These are phyloP conservation scores for Spongilla lacustris DNA, from an alignment of 37 sponge, comb jelly and placozoan species.

Conservation along the genomic window DNA sequence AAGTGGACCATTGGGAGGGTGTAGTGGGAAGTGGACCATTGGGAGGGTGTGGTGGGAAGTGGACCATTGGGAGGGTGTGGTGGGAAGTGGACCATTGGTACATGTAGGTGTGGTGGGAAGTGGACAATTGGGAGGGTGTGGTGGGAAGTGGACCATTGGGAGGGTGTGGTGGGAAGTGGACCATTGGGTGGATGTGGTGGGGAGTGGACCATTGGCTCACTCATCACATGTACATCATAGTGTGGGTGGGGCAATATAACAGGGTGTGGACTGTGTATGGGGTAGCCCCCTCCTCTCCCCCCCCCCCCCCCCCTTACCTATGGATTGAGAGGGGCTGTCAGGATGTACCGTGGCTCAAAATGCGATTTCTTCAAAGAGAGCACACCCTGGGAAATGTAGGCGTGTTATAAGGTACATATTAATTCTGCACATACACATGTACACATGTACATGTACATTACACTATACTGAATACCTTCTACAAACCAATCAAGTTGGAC, in stretches of 20 bases:
- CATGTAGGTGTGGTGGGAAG: background rate
- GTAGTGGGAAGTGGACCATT: background rate
- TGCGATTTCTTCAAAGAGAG: slow-evolving; percentile 84
- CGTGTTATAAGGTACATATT: no score
- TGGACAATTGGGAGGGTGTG: background rate
- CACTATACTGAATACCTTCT: no score
- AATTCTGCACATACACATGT: no score
- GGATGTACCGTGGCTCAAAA: slow-evolving; percentile 89
- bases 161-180: background rate
- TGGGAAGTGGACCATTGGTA: background rate
- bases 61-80: background rate
- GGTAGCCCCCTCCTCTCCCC: background rate
- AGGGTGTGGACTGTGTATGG: background rate
- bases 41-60: no score
- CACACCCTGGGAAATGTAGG: slow-evolving; percentile 65
- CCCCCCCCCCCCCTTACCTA: slow-evolving; percentile 37
- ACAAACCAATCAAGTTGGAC: no score
- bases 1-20: background rate
- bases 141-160: background rate
- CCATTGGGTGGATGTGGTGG: background rate
- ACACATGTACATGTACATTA: no score
- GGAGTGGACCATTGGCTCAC: slow-evolving; percentile 46
- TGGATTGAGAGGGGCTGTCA: slow-evolving; percentile 66
- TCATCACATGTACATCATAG: background rate
- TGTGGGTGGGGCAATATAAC: background rate